These are phyloP conservation scores for Pasiphila rectangulata DNA, from an alignment of 2,888 invertebrate genomes.

Conservation along the genomic window DNA sequence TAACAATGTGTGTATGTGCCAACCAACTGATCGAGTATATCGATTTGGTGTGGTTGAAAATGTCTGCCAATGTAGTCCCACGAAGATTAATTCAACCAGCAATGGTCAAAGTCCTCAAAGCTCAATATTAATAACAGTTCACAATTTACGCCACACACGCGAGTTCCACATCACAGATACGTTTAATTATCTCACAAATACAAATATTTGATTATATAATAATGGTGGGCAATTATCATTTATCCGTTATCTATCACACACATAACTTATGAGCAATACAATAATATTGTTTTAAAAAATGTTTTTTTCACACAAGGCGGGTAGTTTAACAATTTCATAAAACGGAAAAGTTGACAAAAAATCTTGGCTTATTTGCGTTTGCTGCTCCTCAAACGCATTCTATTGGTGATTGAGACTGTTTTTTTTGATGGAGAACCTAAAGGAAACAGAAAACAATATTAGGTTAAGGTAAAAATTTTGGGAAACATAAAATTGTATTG, in stretches of 20 bases:
- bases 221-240: slow-evolving; percentile 34
- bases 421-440: slow-evolving; percentile 49
- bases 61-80: too few relatives aligned
- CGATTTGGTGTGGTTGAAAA: too few relatives aligned
- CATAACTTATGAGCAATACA: slow-evolving; percentile 6
- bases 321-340: slow-evolving; percentile 6
- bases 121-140: too few relatives aligned
- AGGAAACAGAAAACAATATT: slow-evolving; percentile 31
- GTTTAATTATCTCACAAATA: too few relatives aligned
- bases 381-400: slow-evolving; percentile 59
- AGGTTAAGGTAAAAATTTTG: neutral
- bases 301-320: slow-evolving; percentile 13
- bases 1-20: too few relatives aligned
- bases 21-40: too few relatives aligned
- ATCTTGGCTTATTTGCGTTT: slow-evolving; percentile 46
- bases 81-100: too few relatives aligned
- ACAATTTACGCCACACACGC: too few relatives aligned
- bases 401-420: slow-evolving; percentile 43
- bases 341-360: slow-evolving; percentile 12
- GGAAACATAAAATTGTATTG: too few relatives aligned
- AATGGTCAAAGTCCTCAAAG: too few relatives aligned
- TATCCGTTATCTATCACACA: slow-evolving; percentile 25
- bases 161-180: too few relatives aligned
- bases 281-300: slow-evolving; percentile 4
- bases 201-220: too few relatives aligned